Base-by-base conservation (phyloP, 2,888 invertebrate genomes). In the Mythimna albipuncta region DNA sequence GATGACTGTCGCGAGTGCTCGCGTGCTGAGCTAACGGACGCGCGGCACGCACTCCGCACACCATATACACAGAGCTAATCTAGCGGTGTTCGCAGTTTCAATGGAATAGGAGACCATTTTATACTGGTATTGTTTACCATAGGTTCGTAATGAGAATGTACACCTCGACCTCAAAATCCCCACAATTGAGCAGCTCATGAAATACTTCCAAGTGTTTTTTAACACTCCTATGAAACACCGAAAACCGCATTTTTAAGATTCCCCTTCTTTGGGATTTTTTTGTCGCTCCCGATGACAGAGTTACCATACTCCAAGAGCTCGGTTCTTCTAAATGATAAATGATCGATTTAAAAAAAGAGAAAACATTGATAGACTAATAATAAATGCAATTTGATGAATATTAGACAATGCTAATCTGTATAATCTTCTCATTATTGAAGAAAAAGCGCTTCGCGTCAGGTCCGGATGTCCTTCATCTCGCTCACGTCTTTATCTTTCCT, bases 21-120 rank as follows among this genome's bases (percentile, higher is more conserved):
- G 73, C 16, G 69, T 50, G 9, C 6, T 13, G 61, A n/a, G 32
- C 71, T 44, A 61, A 73, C 41, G 35, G 52, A 35, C 21, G 19
- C 62, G 21, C 13, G 19, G 13, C 72, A 63, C 72, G 74, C 62
- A 52, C 52, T 5, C 9, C 16, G 9, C 16, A 59, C n/a, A 4
- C 32, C 1, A 10, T 38, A n/a, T n/a, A n/a, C 11, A 11, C 6
- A 38, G 38, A 38, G 11, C 59, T 38, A 6, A 38, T 11, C 58
- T n/a, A 58, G 35, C 58, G 10, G 9, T 9, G 35, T 5, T 11
- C 38, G n/a, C 6, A 38, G n/a, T 59, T 38, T 38, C 6, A n/a
- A 59, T 19, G 32, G 35, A 26, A 10, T n/a, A 38, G 5, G n/a
- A 59, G n/a, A n/a, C 11, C 38, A 6, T 11, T 6, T 59, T 38